Conservation (phyloP, 2,888 invertebrate genomes). For the Sicus ferrugineus region DNA sequence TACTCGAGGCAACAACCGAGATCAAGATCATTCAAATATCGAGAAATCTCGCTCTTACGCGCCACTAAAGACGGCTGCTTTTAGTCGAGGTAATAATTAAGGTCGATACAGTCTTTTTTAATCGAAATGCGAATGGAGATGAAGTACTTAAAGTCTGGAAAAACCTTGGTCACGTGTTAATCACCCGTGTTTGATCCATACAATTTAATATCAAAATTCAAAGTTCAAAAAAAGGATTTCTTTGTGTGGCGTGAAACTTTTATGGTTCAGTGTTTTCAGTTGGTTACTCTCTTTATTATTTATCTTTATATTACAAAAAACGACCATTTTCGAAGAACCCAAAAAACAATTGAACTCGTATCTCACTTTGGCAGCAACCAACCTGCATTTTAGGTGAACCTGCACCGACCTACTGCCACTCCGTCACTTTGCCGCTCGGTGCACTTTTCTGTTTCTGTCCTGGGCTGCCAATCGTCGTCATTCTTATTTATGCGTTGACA, state of each 20-base stretch:
- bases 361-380: neutral
- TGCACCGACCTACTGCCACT: slow-evolving; percentile 4
- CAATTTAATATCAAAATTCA: no score
- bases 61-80: no score
- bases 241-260: slow-evolving; percentile 26
- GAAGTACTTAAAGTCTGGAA: no score
- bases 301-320: neutral
- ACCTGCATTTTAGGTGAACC: slow-evolving; percentile 13
- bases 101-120: no score
- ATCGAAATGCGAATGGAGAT: no score
- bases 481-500: neutral
- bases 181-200: no score
- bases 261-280: slow-evolving; percentile 33
- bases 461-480: neutral
- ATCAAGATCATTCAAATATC: no score
- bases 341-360: neutral
- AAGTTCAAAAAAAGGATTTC: no score
- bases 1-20: no score
- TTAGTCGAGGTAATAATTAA: no score
- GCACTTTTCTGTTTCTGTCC: neutral
- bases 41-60: no score
- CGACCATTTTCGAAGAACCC: neutral
- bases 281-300: slow-evolving; percentile 2
- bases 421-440: neutral
- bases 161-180: no score